Conservation (phyloP, 1,140 invertebrate species). For the Calliphora vicina region DNA sequence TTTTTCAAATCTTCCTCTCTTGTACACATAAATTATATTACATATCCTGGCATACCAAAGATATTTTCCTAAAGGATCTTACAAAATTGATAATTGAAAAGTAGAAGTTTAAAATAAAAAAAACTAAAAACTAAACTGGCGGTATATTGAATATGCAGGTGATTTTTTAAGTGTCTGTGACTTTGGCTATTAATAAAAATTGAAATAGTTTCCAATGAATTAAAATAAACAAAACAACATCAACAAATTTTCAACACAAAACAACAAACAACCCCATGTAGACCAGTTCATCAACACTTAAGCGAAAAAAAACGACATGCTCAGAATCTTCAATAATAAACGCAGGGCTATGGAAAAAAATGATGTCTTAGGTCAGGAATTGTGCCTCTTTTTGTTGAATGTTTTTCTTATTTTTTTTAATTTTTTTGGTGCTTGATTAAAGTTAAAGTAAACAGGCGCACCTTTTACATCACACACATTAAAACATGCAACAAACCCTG, state of each 20-base stretch:
- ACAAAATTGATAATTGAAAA: conserved; percentile 1
- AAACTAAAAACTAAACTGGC: neutral
- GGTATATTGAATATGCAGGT: conserved; percentile 7
- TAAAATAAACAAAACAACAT: conserved; percentile 1
- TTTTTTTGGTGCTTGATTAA: neutral
- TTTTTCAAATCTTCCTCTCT: neutral
- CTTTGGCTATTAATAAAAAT: conserved; percentile 14
- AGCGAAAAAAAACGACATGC: neutral
- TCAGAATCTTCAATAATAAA: conserved; percentile 1
- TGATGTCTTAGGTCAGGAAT: conserved; percentile 15
- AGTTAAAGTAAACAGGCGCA: conserved; percentile 13
- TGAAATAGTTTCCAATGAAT: conserved; percentile 13
- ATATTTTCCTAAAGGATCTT: neutral
- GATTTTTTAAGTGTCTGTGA: conserved; percentile 10
- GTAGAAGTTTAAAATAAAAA: neutral
- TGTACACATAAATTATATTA: no score
- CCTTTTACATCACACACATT: neutral
- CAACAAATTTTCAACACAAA: neutral
- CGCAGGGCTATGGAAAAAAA: neutral
- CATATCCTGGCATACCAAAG: neutral
- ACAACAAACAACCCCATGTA: neutral
- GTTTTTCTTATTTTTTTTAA: neutral
- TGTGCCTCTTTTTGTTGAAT: neutral
- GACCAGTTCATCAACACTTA: conserved; percentile 15
- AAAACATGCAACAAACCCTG: neutral